A percentile compares a stretch with the other conserved stretches of the same genome.
Conservation (phyloP, 2,113 vertebrate genomes). For the Pangasianodon hypophthalmus region DNA sequence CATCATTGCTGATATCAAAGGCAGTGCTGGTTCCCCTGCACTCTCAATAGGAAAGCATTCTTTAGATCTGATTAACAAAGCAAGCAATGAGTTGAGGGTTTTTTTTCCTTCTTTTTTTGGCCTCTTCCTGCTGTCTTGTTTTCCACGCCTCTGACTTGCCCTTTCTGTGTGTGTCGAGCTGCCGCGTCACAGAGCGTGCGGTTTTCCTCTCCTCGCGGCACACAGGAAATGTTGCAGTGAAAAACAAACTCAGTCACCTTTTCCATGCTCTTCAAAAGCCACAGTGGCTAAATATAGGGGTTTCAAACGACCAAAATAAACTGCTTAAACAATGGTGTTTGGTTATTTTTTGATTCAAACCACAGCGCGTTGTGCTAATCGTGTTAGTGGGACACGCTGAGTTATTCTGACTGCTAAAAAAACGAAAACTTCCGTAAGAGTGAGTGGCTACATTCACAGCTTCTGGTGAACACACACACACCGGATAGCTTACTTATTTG, state of each 20-base stretch:
- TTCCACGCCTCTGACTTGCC: constrained; percentile 71
- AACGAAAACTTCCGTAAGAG: neutral
- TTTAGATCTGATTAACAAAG: constrained; percentile 42
- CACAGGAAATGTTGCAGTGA: constrained; percentile 78
- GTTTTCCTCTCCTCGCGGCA: constrained; percentile 69
- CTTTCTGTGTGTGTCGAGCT: constrained; percentile 62
- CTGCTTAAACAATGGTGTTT: constrained; percentile 65
- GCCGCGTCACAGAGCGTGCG: constrained; percentile 72
- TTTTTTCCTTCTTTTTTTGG: constrained; percentile 33
- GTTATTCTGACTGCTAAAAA: neutral
- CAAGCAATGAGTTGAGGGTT: constrained; percentile 23
- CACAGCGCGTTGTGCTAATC: constrained; percentile 42
- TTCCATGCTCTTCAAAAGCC: constrained; percentile 74
- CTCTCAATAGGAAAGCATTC: constrained; percentile 28
- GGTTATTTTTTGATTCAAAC: constrained; percentile 44
- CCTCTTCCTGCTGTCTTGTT: constrained; percentile 76
- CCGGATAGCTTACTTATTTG: neutral
- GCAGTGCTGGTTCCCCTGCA: neutral
- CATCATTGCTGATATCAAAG: neutral
- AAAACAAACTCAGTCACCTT: constrained; percentile 79
- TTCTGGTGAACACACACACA: neutral
- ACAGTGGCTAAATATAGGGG: constrained; percentile 74
- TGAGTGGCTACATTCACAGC: neutral
- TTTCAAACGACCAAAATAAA: constrained; percentile 69
- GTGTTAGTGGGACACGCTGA: constrained; percentile 31